These are phyloP conservation scores for Hemicentrotus pulcherrimus DNA, from an alignment of 35 echinoderm and acorn worm genomes.

Conservation along the genomic window DNA sequence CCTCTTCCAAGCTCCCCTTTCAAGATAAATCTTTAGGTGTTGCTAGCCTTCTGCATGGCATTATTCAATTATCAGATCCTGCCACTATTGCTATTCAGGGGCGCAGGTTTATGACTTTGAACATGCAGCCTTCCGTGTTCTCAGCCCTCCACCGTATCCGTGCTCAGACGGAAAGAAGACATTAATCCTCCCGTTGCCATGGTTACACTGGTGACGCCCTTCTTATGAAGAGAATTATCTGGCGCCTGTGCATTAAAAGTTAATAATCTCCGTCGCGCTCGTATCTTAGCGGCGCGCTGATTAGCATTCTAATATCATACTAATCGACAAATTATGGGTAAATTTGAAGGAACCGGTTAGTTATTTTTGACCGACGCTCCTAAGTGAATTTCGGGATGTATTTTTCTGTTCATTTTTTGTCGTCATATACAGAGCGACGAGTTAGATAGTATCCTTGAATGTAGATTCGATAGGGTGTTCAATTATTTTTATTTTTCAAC, in stretches of 20 bases:
- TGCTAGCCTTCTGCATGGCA: neutral
- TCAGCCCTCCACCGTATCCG: neutral
- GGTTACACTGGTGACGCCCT: constrained; percentile 17
- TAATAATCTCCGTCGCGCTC: constrained; percentile 40
- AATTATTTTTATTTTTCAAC: too few relatives aligned
- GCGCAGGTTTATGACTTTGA: neutral
- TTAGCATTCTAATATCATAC: constrained; percentile 20
- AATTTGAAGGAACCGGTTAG: constrained; percentile 7
- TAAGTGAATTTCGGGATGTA: neutral
- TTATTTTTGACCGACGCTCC: constrained; percentile 23
- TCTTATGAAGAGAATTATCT: constrained; percentile 19
- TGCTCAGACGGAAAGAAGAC: neutral
- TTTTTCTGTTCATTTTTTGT: neutral
- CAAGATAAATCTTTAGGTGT: neutral
- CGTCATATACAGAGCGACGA: neutral
- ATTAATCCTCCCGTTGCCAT: constrained; percentile 20
- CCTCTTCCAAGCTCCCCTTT: neutral
- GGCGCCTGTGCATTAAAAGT: constrained; percentile 48
- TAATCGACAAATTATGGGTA: constrained; percentile 21
- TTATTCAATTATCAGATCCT: neutral
- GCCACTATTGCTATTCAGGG: neutral
- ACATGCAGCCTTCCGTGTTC: neutral
- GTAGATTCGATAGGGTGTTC: neutral
- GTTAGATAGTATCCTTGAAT: neutral
- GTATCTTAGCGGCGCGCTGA: constrained; percentile 29